Percentiles rank a stretch among this genome's conserved stretches.
These are phyloP conservation scores for Pardalotus punctatus DNA, from an alignment of 2,113 vertebrate species.

Conservation along the genomic window DNA sequence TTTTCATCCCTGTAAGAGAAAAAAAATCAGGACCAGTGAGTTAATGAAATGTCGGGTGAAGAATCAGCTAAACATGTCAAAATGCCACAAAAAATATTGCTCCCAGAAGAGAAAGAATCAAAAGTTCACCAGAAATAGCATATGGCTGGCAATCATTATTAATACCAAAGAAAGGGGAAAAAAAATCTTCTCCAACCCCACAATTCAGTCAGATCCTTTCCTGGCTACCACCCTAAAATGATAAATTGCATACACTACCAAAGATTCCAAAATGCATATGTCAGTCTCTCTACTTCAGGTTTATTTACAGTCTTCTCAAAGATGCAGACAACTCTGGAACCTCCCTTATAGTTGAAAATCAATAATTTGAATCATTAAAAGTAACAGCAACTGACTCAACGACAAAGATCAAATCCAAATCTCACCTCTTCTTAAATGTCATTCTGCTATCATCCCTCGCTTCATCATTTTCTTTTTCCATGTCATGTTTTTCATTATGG, in stretches of 20 bases:
- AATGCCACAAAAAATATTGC: background rate
- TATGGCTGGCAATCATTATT: background rate
- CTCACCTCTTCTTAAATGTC: background rate
- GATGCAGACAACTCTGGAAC: background rate
- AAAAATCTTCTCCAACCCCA: background rate
- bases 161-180: background rate
- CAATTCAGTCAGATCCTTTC: background rate
- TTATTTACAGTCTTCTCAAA: background rate
- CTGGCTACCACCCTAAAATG: background rate
- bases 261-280: background rate
- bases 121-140: slow-evolving; percentile 1
- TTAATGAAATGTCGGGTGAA: slow-evolving; percentile 29
- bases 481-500: background rate
- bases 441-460: background rate
- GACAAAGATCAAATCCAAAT: background rate
- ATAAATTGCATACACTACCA: background rate
- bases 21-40: slow-evolving; percentile 13
- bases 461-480: slow-evolving; percentile 26
- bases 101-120: background rate
- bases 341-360: background rate
- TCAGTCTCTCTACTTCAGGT: background rate
- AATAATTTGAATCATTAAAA: background rate
- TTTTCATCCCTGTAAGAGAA: slow-evolving; percentile 6
- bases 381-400: background rate
- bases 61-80: slow-evolving; percentile 38